Conservation (phyloP, 2,113 vertebrate genomes). For the Phyllostomus discolor region DNA sequence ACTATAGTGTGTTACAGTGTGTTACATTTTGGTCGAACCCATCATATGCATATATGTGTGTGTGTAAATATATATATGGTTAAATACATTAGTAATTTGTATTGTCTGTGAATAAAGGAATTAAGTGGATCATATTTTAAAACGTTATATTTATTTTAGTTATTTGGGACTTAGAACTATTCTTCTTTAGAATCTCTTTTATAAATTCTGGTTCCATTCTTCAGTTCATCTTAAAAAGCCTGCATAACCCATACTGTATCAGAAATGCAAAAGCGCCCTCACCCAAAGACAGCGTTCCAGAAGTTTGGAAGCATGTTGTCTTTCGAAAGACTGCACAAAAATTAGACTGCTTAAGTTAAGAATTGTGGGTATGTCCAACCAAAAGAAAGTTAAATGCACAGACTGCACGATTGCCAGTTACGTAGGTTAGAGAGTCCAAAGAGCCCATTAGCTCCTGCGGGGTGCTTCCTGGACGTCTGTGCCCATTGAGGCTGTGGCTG, state of each 20-base stretch:
- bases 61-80: neutral
- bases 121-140: neutral
- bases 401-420: neutral
- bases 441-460: neutral
- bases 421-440: neutral
- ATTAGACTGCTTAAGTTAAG: neutral
- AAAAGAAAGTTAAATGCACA: neutral
- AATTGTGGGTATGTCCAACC: neutral
- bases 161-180: neutral
- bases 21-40: neutral
- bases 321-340: conserved; percentile 3
- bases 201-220: conserved; percentile 8
- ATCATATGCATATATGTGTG: neutral
- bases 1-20: neutral
- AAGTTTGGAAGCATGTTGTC: neutral
- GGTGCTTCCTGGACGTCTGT: neutral
- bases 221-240: neutral
- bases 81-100: neutral
- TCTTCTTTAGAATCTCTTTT: neutral
- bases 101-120: neutral
- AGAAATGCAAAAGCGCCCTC: neutral
- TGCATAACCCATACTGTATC: neutral
- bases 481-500: neutral
- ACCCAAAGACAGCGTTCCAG: neutral
- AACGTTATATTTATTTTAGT: conserved; percentile 20